Base-by-base conservation (phyloP, 1,140 invertebrate genomes). In the Zaprionus tsacasi region DNA sequence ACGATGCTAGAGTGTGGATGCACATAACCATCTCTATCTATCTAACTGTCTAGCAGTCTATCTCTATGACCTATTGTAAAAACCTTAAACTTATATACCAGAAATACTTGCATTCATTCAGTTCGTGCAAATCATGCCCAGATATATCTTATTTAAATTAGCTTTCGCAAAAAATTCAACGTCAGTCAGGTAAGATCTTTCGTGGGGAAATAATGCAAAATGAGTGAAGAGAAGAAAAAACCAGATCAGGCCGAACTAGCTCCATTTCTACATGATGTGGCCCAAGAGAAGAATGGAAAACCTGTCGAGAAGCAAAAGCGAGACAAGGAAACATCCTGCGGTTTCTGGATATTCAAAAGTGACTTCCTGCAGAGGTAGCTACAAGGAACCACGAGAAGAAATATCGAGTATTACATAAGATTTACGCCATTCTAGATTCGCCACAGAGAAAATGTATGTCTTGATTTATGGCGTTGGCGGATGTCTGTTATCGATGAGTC, bases 381-480 rank as follows among this genome's bases (percentile, higher is more conserved):
- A 2, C 5, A 5, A 12, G 0, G n/a, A 1, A 15, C 15, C 10
- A n/a, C 21, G 21, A 8, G 13, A n/a, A 0, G n/a, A 11, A 0
- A 21, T 5, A 1, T 1, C 36, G 8, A 15, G 1, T 8, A 17
- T 8, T 17, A 13, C 4, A 6, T 4, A 6, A n/a, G 13, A 21
- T 2, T 12, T 15, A 15, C 5, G 8, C 0, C 1, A 13, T 57
- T 40, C 4, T 27, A 86, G 83, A 25, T 57, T 83, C 21, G 82
- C 82, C 2, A 96, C 95, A 64, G 96, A 96, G 75, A 96, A 96
- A 65, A 93, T 94, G 0, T 97, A 96, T 70, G 94, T 97, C 1
- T 91, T 96, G 40, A 85, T 96, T 0, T 97, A 96, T 76, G 96
- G 96, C 13, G 88, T 96, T 1, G 92, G 96, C 1, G 96, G 95